Evolutionary conservation across 2,113 vertebrate species (phyloP).

Genomic region (Nematolebias whitei): DNA sequence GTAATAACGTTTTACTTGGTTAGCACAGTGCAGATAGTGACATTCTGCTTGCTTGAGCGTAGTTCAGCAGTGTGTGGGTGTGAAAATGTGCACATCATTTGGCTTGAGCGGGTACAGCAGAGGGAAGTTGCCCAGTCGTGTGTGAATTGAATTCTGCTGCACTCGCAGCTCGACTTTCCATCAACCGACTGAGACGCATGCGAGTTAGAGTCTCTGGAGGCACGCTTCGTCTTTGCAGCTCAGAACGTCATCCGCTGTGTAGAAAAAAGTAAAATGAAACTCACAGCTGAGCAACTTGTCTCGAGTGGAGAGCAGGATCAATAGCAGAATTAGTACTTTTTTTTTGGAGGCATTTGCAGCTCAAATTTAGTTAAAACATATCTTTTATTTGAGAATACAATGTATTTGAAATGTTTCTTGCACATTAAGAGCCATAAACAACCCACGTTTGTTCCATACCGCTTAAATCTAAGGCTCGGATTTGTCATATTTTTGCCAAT

Average conservation of each 20-base stretch:
- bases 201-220: conserved; percentile 7
- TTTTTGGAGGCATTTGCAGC: conserved; percentile 25
- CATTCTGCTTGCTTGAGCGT: conserved; percentile 13
- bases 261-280: conserved; percentile 7
- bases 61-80: conserved; percentile 39
- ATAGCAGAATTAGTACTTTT: conserved; percentile 16
- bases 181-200: neutral
- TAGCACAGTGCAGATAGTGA: conserved; percentile 14
- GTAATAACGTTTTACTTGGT: conserved; percentile 33
- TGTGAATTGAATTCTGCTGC: conserved; percentile 48
- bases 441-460: neutral
- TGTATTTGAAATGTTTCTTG: neutral
- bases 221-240: conserved; percentile 22
- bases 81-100: conserved; percentile 47
- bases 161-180: conserved; percentile 11
- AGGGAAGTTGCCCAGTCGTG: conserved; percentile 28
- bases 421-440: neutral
- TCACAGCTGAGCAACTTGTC: conserved; percentile 28
- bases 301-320: conserved; percentile 2
- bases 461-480: neutral
- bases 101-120: conserved; percentile 24
- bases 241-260: conserved; percentile 26
- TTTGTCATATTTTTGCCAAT: conserved; percentile 1
- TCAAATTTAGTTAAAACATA: conserved; percentile 1
- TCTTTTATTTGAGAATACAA: neutral